A percentile compares a stretch with the other conserved stretches of the same genome.
These are phyloP conservation scores for Gymnopithys bicolor DNA, from an alignment of 2,797 vertebrate species.

Conservation along the genomic window DNA sequence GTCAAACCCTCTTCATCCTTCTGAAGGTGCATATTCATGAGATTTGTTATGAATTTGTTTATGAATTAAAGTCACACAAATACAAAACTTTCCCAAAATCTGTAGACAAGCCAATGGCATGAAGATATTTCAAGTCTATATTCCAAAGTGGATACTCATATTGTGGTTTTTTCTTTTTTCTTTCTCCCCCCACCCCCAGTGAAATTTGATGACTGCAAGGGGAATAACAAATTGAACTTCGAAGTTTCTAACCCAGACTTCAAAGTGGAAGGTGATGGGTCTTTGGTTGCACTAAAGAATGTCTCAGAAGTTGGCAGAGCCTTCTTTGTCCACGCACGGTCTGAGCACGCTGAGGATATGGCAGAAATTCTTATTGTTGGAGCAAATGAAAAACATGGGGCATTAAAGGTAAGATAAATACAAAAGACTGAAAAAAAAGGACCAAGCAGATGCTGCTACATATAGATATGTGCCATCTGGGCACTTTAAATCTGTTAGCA, in stretches of 20 bases:
- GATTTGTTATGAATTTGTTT: not conserved
- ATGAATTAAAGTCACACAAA: not conserved
- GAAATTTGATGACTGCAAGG: constrained; percentile 91
- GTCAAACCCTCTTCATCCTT: not conserved
- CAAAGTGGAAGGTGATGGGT: constrained; percentile 83
- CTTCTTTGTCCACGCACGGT: constrained; percentile 85
- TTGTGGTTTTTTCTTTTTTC: not conserved
- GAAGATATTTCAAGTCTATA: not conserved
- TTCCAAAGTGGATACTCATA: not conserved
- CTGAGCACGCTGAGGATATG: constrained; percentile 84
- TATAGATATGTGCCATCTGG: not conserved
- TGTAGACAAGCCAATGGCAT: not conserved
- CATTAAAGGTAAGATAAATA: constrained; percentile 82
- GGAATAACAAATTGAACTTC: constrained; percentile 86
- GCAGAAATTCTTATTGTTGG: constrained; percentile 85
- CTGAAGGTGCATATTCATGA: not conserved
- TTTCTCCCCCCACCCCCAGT: constrained; percentile 73
- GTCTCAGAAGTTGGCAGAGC: constrained; percentile 74
- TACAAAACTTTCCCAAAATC: not conserved
- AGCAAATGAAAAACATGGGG: constrained; percentile 69
- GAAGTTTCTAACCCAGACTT: constrained; percentile 90
- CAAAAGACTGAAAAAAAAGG: not conserved
- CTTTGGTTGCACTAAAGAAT: constrained; percentile 83
- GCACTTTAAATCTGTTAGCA: not conserved
- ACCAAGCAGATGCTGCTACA: not conserved